phyloP scores from a whole-genome alignment of 1,140 invertebrate species.

The Agrypnia vestita region DNA sequence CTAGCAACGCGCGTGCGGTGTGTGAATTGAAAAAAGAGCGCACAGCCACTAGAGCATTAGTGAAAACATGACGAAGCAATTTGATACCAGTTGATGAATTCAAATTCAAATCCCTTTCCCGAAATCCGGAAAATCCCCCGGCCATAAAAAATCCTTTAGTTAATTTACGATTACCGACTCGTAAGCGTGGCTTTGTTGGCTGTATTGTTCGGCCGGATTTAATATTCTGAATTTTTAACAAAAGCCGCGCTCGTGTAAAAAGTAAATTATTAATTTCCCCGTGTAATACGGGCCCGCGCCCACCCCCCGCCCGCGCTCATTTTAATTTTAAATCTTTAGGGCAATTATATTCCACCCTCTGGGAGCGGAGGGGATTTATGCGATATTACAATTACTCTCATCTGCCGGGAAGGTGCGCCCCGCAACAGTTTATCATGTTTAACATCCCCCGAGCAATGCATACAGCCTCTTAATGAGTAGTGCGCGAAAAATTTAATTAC shows the following conservation, averaged over 20 bases:
- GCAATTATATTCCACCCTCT: conserved; percentile 3
- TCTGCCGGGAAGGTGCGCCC: conserved; percentile 1
- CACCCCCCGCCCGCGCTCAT: background rate
- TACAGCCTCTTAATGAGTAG: background rate
- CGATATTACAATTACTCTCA: conserved; percentile 19
- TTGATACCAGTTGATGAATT: conserved; percentile 37
- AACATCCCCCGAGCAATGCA: background rate
- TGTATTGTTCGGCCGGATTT: conserved; percentile 22
- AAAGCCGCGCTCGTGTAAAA: conserved; percentile 18
- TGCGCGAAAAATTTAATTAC: no score
- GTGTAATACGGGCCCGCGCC: background rate
- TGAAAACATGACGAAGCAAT: conserved; percentile 10
- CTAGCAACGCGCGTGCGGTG: no score
- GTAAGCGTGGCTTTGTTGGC: conserved; percentile 16
- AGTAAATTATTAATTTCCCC: conserved; percentile 28
- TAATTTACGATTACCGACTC: conserved; percentile 34
- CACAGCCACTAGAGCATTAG: background rate
- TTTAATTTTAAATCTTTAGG: conserved; percentile 27
- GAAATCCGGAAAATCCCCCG: conserved; percentile 1
- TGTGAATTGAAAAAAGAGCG: no score
- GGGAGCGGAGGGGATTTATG: conserved; percentile 14
- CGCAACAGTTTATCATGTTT: background rate
- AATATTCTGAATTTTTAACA: conserved; percentile 34
- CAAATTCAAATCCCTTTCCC: conserved; percentile 21
- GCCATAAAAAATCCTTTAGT: conserved; percentile 19